Evolutionary conservation across 2,113 vertebrate genomes (phyloP), one percentile per base, ranked within the genome.

Genomic region (Sapayoa aenigma): DNA sequence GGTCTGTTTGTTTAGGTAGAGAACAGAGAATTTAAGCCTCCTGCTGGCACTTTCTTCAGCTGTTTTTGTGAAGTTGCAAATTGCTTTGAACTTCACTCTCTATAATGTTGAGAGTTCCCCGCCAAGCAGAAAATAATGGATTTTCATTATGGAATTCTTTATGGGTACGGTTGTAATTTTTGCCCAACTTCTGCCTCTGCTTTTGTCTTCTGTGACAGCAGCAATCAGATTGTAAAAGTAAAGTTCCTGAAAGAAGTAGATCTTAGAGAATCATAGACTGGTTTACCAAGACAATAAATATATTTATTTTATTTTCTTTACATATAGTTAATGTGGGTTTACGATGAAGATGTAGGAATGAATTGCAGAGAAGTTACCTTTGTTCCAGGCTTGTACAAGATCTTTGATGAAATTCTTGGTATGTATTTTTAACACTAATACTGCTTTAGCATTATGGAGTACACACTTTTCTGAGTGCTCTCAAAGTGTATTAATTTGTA

Each of bases 321-420:
- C 35, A 20, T 87, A 23, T 94, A 99, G 99, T 94, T 98, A 97
- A 99, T 99, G 99, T 99, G 99, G 99, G 99, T 99, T 65, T 99
- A 99, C 96, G 99, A 99, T 97, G 99, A 99, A 97, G 99, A 99
- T 15, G 86, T 98, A 11, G 99, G 99, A 91, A 99, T 99, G 99
- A 99, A 99, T 96, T 98, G 98, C 97, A 98, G 99, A 96, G 99
- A 99, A 87, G 98, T 99, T 97, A 99, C 99, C 27, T 99, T 98
- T 94, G 99, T 99, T 90, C 99, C 99, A 46, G 99, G 99, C 93
- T 98, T 99, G 53, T 99, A 99, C 97, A 99, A 99, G 98, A 99
- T 99, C 97, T 99, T 99, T 98, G 99, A 99, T 98, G 99, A 99
- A 98, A 99, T 99, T 94, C 98, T 99, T 22, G 99, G 99, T 99